Percentiles rank a stretch among this genome's conserved stretches.
phyloP scores from a whole-genome alignment of 2,888 invertebrate species.

The Tachystola acroxantha region DNA sequence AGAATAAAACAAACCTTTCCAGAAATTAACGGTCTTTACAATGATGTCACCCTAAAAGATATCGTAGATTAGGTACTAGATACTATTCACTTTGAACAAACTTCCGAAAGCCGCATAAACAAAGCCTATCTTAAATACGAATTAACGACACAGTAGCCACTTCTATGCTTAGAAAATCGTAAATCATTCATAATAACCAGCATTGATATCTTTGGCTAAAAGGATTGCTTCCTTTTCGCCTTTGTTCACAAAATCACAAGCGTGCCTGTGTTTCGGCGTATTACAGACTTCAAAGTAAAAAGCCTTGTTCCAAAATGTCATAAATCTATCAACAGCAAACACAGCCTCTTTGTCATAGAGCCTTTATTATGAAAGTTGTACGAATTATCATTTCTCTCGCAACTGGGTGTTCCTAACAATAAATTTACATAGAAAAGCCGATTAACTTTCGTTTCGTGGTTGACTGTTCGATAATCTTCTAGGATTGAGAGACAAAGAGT shows the following conservation, averaged over 20 bases:
- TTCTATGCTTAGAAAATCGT: constrained; percentile 17
- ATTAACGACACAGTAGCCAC: constrained; percentile 31
- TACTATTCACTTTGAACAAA: constrained; percentile 17
- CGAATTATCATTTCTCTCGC: constrained; percentile 22
- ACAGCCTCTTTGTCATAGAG: constrained; percentile 28
- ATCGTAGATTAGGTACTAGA: constrained; percentile 14
- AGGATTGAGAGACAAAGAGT: constrained; percentile 35
- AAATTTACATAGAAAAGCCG: constrained; percentile 61
- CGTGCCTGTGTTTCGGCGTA: constrained; percentile 12
- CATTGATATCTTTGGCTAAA: constrained; percentile 15
- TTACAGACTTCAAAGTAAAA: constrained; percentile 24
- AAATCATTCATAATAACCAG: constrained; percentile 29
- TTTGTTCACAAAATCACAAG: constrained; percentile 4
- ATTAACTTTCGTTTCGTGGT: constrained; percentile 48
- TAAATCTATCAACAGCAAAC: constrained; percentile 48
- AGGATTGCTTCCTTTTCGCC: constrained; percentile 16
- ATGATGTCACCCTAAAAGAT: not conserved
- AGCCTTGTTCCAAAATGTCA: constrained; percentile 30
- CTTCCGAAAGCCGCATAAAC: constrained; percentile 15
- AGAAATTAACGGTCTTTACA: constrained; percentile 1
- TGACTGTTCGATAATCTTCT: constrained; percentile 42
- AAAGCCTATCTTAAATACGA: constrained; percentile 18
- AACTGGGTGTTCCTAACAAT: constrained; percentile 54
- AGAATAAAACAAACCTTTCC: too few relatives aligned
- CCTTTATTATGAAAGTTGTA: constrained; percentile 24